Conservation (phyloP, 2,797 vertebrate species). For the Picus viridis region DNA sequence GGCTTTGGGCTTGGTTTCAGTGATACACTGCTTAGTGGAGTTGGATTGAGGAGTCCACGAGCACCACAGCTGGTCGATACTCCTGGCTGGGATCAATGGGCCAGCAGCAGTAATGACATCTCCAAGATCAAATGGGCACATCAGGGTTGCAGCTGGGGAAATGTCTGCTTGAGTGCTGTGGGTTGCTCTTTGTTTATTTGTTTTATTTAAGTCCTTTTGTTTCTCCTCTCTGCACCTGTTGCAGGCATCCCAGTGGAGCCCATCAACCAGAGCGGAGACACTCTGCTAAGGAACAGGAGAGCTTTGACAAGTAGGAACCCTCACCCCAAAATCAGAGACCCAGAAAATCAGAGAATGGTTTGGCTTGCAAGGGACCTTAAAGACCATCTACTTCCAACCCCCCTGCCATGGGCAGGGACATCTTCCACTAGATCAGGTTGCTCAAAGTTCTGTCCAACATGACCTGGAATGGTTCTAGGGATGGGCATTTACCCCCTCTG, state of each 20-base stretch:
- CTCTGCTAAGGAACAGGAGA: neutral
- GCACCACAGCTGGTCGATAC: conserved; percentile 48
- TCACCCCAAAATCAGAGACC: neutral
- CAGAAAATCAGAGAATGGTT: no score
- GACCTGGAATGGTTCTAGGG: neutral
- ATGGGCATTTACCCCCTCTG: neutral
- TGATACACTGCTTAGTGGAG: neutral
- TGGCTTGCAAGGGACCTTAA: neutral
- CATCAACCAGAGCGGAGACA: neutral
- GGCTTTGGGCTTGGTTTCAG: neutral
- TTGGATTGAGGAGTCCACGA: conserved; percentile 11
- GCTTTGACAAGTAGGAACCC: neutral
- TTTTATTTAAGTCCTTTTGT: neutral
- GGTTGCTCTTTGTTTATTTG: neutral
- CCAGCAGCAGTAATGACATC: conserved; percentile 54
- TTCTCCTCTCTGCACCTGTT: neutral
- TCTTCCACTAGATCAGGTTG: neutral
- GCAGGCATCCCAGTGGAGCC: neutral
- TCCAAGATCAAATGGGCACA: conserved; percentile 62
- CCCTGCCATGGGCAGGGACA: no score
- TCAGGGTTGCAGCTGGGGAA: conserved; percentile 60
- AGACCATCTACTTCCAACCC: neutral
- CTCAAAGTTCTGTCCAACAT: neutral
- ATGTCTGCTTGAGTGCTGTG: neutral
- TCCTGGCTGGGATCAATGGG: conserved; percentile 26